Base-by-base conservation (phyloP, 2,888 invertebrate genomes). In the Brenthis daphne region DNA sequence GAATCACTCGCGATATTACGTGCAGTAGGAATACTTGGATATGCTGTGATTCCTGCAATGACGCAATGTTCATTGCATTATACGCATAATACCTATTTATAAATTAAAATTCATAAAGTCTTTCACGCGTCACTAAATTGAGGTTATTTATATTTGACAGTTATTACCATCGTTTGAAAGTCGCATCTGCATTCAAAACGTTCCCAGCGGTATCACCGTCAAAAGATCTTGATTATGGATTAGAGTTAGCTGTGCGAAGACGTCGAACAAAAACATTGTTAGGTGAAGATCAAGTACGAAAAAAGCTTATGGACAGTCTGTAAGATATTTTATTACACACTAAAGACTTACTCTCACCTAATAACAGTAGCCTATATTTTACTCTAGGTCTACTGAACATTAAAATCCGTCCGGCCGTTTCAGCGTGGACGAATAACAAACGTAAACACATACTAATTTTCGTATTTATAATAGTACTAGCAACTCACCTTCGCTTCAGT, bases 181-280 rank as follows among this genome's bases (percentile, higher is more conserved):
- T 91, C 64, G 79, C 86, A 43, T 70, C 85, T 37, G 81, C 84
- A 2, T 92, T 86, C 73, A 89, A 89, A 77, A 85, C 83, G 11
- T 89, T 90, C 70, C 80, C 89, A 0, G 77, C 81, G 2, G 77
- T 80, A 1, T 70, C 83, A 24, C 81, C 79, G 2, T 43, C 83
- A 1, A 80, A 77, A 63, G 86, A 86, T 64, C 80, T 77, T 53
- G 89, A 92, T 74, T 86, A 86, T 68, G 90, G 90, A 0, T 79
- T 93, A 11, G 92, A 93, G 75, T 79, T 93, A 20, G 92, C 93
- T 16, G 84, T 93, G 33, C 85, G 93, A 14, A 82, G 93, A 70
- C 85, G 93, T 61, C 82, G 87, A 50, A 93, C 93, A 14, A 93
- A 93, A 76, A 92, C 93, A 1, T 79, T 93, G 71, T 77, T 87